These are phyloP conservation scores for Spatulosminthurus flaviceps DNA, from an alignment of 2,888 invertebrate genomes.

Conservation along the genomic window DNA sequence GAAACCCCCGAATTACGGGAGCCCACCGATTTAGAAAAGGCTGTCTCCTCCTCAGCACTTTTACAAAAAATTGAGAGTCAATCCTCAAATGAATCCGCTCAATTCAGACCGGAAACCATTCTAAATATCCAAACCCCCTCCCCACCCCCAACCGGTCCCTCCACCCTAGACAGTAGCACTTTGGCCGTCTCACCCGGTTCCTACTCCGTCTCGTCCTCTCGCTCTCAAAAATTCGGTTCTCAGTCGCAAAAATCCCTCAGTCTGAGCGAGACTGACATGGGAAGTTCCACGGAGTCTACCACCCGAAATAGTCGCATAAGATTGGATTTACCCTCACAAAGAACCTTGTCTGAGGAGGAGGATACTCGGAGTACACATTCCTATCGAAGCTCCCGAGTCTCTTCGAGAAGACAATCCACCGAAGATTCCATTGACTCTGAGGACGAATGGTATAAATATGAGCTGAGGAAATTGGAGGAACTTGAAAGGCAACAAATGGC, in stretches of 20 bases:
- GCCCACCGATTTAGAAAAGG: slow-evolving; percentile 56
- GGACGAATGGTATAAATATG: slow-evolving; percentile 93
- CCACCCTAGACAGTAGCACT: slow-evolving; percentile 69
- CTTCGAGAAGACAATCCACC: slow-evolving; percentile 87
- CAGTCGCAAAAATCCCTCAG: slow-evolving; percentile 78
- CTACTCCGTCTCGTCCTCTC: slow-evolving; percentile 46
- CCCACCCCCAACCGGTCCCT: slow-evolving; percentile 75
- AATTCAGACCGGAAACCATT: slow-evolving; percentile 53
- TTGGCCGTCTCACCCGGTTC: slow-evolving; percentile 50
- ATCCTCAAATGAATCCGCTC: no score
- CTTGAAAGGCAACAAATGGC: slow-evolving; percentile 73
- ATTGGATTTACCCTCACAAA: slow-evolving; percentile 62
- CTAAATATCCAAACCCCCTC: slow-evolving; percentile 64
- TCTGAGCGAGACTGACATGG: slow-evolving; percentile 70
- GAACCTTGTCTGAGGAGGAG: slow-evolving; percentile 71
- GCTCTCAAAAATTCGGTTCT: slow-evolving; percentile 48
- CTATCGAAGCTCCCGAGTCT: slow-evolving; percentile 84
- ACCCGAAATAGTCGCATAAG: slow-evolving; percentile 53
- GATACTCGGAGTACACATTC: slow-evolving; percentile 88
- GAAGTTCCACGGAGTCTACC: slow-evolving; percentile 68
- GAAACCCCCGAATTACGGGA: slow-evolving; percentile 21
- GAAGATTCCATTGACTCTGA: slow-evolving; percentile 93
- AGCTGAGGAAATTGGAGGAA: slow-evolving; percentile 84
- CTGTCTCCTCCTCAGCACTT: slow-evolving; percentile 53
- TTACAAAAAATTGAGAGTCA: slow-evolving; percentile 41